A percentile compares a stretch with the other conserved stretches of the same genome.
These are phyloP conservation scores for Chrysina gloriosa DNA, from an alignment of 2,888 invertebrate species.

Conservation along the genomic window DNA sequence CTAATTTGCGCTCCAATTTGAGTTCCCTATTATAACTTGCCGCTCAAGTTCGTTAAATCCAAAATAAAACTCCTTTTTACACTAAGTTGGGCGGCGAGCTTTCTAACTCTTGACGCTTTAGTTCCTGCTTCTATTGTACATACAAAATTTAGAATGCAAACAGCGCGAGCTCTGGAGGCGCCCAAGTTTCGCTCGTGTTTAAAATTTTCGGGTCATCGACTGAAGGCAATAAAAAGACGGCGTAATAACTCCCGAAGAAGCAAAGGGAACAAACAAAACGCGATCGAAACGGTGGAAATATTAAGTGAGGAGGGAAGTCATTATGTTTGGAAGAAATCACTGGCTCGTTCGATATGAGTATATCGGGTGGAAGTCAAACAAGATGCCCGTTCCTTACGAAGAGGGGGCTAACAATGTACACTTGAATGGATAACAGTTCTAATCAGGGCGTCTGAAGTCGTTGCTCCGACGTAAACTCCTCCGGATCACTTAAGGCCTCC, in stretches of 20 bases:
- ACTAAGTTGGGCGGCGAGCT: too few relatives aligned
- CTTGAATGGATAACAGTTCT: constrained; percentile 31
- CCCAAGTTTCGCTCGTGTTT: constrained; percentile 8
- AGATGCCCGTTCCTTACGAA: background rate
- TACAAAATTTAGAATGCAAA: background rate
- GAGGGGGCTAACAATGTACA: constrained; percentile 26
- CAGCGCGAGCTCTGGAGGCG: background rate
- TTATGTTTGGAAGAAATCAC: constrained; percentile 5
- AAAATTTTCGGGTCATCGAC: constrained; percentile 14
- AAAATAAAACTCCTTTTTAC: too few relatives aligned
- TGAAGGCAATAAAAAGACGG: background rate
- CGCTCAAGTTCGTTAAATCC: too few relatives aligned
- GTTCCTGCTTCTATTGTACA: background rate
- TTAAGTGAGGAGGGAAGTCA: constrained; percentile 15
- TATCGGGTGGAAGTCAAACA: constrained; percentile 20
- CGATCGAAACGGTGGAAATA: constrained; percentile 13
- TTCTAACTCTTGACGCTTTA: background rate
- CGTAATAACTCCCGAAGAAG: background rate
- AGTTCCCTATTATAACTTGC: too few relatives aligned
- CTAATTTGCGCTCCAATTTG: too few relatives aligned
- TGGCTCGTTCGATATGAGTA: constrained; percentile 21
- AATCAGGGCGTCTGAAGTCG: constrained; percentile 13
- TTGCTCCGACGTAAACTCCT: constrained; percentile 22
- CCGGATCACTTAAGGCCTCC: constrained; percentile 19
- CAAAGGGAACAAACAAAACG: constrained; percentile 3